Evolutionary conservation across 2,113 vertebrate species (phyloP), one percentile per base, ranked within the genome.

Genomic region (Myiozetetes cayanensis): DNA sequence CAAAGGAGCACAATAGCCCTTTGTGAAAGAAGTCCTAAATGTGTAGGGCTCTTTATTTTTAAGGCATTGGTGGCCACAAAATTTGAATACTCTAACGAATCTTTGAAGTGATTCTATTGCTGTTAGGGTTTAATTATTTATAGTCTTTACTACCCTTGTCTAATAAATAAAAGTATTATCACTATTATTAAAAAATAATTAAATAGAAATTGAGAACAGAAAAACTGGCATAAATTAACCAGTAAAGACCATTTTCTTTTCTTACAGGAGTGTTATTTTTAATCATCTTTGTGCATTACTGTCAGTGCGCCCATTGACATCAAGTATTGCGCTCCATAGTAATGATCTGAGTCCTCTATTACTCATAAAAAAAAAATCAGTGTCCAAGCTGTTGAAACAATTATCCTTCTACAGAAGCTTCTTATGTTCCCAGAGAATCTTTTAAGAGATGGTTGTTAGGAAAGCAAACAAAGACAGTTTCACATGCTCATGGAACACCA

Each of bases 391-490:
- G 84, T 95, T 95, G 92, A 96, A 96, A 94, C 75, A 91, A 95
- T 97, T 96, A 94, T 96, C 83, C 90, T 76, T 73, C 87, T 91
- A 78, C 81, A 93, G 88, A 94, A 94, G 90, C 78, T 81, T 95
- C 76, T 44, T 73, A 39, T 87, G 89, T 96, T 96, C 86, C 82
- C 90, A 94, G 95, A 90, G 81, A 95, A 96, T 92, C 87, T 90
- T 96, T 91, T 79, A 94, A 94, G 95, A 94, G 93, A 55, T 86
- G 90, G 62, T 89, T 96, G 93, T 96, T 97, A 96, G 74, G 96
- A 97, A 97, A 91, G 94, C 93, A 97, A 97, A 97, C 96, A 96
- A 97, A 97, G 93, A 89, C 82, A 90, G 78, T 91, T 93, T 95
- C 94, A 94, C 92, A 93, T 90, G 88, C 78, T 94, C 2, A 2